A percentile compares a stretch with the other conserved stretches of the same genome.
Evolutionary conservation across 2,888 invertebrate species (phyloP).

Genomic region (Salpingus planirostris): DNA sequence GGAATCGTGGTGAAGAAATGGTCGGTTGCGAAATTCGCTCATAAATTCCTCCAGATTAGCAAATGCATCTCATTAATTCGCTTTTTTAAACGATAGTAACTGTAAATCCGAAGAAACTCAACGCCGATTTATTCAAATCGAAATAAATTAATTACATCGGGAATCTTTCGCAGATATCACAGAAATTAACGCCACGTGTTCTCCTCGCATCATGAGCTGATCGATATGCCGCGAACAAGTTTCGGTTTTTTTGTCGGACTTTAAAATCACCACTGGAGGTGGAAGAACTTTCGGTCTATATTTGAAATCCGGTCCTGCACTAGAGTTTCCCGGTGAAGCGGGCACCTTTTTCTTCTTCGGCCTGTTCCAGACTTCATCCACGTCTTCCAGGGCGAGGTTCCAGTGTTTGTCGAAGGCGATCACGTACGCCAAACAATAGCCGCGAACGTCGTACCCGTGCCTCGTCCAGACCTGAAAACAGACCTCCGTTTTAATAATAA

Average conservation of each 20-base stretch:
- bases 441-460: conserved; percentile 61
- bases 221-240: conserved; percentile 58
- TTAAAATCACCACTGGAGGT: conserved; percentile 49
- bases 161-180: conserved; percentile 8
- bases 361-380: conserved; percentile 70
- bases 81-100: not conserved
- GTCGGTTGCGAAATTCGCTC: too few relatives aligned
- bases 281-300: conserved; percentile 39
- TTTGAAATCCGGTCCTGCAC: too few relatives aligned
- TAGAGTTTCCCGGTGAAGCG: conserved; percentile 49
- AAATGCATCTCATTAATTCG: too few relatives aligned
- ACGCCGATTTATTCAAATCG: conserved; percentile 2
- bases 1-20: too few relatives aligned
- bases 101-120: conserved; percentile 1
- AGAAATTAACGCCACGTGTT: conserved; percentile 51
- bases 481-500: too few relatives aligned
- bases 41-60: too few relatives aligned
- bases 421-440: conserved; percentile 68
- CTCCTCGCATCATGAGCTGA: conserved; percentile 66
- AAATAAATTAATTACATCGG: conserved; percentile 1
- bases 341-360: conserved; percentile 53
- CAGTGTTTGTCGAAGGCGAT: conserved; percentile 90
- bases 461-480: conserved; percentile 62
- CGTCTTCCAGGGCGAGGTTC: conserved; percentile 80
- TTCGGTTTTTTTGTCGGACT: conserved; percentile 53